These are phyloP conservation scores for Nerophis lumbriciformis DNA, from an alignment of 2,113 vertebrate genomes.

Conservation along the genomic window DNA sequence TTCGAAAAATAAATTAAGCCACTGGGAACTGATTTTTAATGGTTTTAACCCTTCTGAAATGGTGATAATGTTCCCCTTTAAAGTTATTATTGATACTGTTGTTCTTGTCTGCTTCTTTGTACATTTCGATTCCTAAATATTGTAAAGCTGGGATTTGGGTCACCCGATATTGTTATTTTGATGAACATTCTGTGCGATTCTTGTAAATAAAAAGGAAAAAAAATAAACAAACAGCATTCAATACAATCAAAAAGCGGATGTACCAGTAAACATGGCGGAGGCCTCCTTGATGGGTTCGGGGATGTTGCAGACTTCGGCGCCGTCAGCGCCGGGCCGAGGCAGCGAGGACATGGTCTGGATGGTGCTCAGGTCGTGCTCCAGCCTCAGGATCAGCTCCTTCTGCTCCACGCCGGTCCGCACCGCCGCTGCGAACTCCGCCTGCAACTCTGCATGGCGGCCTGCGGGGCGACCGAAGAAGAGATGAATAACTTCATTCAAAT, in stretches of 20 bases:
- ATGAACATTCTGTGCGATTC: too few relatives aligned
- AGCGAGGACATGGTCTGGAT: slow-evolving; percentile 79
- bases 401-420: slow-evolving; percentile 75
- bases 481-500: not conserved
- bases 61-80: too few relatives aligned
- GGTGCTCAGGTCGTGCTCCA: slow-evolving; percentile 94
- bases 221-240: too few relatives aligned
- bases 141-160: too few relatives aligned
- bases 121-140: too few relatives aligned
- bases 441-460: slow-evolving; percentile 85
- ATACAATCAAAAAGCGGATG: not conserved
- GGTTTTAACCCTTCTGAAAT: too few relatives aligned
- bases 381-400: slow-evolving; percentile 85
- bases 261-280: slow-evolving; percentile 83
- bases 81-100: too few relatives aligned
- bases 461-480: slow-evolving; percentile 4
- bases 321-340: slow-evolving; percentile 81
- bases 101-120: too few relatives aligned
- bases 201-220: too few relatives aligned
- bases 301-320: slow-evolving; percentile 69
- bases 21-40: too few relatives aligned
- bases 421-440: slow-evolving; percentile 78
- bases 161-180: too few relatives aligned
- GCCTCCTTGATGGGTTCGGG: slow-evolving; percentile 93
- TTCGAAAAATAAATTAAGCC: too few relatives aligned